Evolutionary conservation across 2,888 invertebrate genomes (phyloP).

Genomic region (Pollenia labialis): DNA sequence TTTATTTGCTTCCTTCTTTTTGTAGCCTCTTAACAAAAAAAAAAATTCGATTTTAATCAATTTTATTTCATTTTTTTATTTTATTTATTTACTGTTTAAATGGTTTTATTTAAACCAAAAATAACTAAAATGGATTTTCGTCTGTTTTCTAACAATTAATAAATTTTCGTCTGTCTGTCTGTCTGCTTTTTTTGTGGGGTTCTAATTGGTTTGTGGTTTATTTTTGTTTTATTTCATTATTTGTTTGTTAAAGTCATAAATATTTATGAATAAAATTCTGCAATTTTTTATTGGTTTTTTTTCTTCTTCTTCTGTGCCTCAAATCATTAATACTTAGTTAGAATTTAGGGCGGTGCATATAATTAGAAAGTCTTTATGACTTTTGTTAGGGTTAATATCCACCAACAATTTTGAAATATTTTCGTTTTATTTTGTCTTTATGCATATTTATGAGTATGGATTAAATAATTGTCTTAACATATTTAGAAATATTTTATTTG

Average conservation of each 20-base stretch:
- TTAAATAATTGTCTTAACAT: constrained; percentile 76
- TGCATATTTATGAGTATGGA: constrained; percentile 82
- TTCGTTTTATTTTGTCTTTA: constrained; percentile 40
- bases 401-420: constrained; percentile 31
- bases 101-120: constrained; percentile 38
- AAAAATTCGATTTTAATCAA: constrained; percentile 69
- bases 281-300: constrained; percentile 72
- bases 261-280: constrained; percentile 77
- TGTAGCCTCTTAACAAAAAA: neutral
- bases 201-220: constrained; percentile 63
- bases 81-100: neutral
- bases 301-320: constrained; percentile 32
- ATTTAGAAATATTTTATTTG: constrained; percentile 11
- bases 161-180: constrained; percentile 30
- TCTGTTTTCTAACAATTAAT: constrained; percentile 39
- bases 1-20: neutral
- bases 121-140: constrained; percentile 1
- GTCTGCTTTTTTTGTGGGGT: constrained; percentile 43
- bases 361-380: constrained; percentile 66
- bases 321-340: neutral
- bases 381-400: constrained; percentile 75
- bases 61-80: constrained; percentile 11
- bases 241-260: constrained; percentile 77
- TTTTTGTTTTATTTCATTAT: constrained; percentile 38
- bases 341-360: constrained; percentile 52